phyloP scores from a whole-genome alignment of 2,113 vertebrate genomes.

The Pyxicephalus adspersus region DNA sequence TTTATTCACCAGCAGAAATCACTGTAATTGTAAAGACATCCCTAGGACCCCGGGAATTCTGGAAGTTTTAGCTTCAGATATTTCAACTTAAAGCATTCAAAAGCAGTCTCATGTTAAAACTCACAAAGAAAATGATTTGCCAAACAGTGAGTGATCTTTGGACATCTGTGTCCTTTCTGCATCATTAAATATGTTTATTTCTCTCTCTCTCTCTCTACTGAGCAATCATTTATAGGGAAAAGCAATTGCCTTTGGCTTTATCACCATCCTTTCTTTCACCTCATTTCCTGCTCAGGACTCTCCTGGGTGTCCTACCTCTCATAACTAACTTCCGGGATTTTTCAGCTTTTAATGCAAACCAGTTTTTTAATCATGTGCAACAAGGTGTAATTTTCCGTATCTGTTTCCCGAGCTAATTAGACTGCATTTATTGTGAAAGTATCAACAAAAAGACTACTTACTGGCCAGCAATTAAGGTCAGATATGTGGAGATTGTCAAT shows the following conservation, averaged over 20 bases:
- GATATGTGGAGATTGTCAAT: no score
- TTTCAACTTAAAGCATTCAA: not conserved
- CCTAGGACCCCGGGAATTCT: not conserved
- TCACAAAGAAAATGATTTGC: conserved; percentile 6
- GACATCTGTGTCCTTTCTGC: conserved; percentile 61
- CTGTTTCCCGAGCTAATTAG: not conserved
- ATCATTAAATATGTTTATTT: conserved; percentile 37
- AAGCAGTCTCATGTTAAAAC: not conserved
- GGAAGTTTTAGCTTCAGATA: not conserved
- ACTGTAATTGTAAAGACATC: no score
- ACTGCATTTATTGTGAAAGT: not conserved
- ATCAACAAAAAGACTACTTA: not conserved
- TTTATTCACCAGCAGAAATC: not conserved
- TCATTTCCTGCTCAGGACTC: conserved; percentile 7
- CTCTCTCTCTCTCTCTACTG: conserved; percentile 59
- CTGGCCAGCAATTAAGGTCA: no score
- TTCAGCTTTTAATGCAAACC: not conserved
- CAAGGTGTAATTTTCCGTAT: not conserved
- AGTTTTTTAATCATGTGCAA: not conserved
- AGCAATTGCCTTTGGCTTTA: conserved; percentile 46
- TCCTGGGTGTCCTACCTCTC: not conserved
- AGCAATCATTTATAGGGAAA: conserved; percentile 33
- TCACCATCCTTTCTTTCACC: conserved; percentile 16
- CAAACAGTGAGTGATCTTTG: conserved; percentile 53
- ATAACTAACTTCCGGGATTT: conserved; percentile 2